Evolutionary conservation across 2,888 invertebrate genomes (phyloP).

Genomic region (Eledona agricola): DNA sequence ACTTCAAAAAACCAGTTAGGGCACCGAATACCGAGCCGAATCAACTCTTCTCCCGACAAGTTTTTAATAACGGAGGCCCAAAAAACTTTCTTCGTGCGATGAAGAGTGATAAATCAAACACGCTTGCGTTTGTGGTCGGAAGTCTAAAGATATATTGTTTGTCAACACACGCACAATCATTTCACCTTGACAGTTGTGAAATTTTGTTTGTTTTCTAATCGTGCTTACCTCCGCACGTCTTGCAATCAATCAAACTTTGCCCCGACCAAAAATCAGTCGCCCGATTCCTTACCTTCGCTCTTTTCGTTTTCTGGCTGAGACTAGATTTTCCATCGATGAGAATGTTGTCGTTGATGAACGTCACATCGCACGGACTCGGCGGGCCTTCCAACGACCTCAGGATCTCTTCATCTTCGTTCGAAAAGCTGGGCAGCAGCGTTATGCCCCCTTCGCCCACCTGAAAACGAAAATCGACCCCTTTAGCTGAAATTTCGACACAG

Average conservation of each 20-base stretch:
- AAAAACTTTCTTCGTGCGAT: too few relatives aligned
- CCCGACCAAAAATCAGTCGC: not conserved
- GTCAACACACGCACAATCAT: too few relatives aligned
- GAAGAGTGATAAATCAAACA: too few relatives aligned
- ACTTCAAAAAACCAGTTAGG: too few relatives aligned
- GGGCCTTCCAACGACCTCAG: constrained; percentile 68
- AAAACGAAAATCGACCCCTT: constrained; percentile 11
- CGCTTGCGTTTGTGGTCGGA: too few relatives aligned
- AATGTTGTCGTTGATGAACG: constrained; percentile 87
- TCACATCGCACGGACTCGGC: constrained; percentile 83
- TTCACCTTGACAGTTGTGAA: too few relatives aligned
- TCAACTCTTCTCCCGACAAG: too few relatives aligned
- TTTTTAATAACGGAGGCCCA: too few relatives aligned
- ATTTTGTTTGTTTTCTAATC: not conserved
- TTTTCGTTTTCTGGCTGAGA: constrained; percentile 65
- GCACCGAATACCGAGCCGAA: too few relatives aligned
- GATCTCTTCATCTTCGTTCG: constrained; percentile 69
- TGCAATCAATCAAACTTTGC: not conserved
- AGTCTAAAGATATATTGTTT: too few relatives aligned
- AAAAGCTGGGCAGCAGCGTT: constrained; percentile 69
- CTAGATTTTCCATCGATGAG: constrained; percentile 90
- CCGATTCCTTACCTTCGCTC: constrained; percentile 44
- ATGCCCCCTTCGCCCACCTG: constrained; percentile 72
- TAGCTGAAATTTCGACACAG: too few relatives aligned
- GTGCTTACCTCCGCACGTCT: not conserved